A percentile compares a stretch with the other conserved stretches of the same genome.
phyloP scores from a whole-genome alignment of 2,888 invertebrate species.

The Palloptera scutellata region DNA sequence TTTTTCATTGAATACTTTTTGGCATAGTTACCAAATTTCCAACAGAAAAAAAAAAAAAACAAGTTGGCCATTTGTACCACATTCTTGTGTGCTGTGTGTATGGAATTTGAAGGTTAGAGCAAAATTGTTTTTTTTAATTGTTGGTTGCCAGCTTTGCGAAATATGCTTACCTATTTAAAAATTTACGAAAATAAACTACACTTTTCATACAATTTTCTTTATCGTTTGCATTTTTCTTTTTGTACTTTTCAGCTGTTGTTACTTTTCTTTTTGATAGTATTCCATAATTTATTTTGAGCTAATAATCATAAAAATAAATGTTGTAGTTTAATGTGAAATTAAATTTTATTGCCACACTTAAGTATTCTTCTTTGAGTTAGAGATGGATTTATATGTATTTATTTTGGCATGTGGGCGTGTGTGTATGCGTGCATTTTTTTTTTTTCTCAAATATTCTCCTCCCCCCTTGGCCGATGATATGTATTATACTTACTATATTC shows the following conservation, averaged over 20 bases:
- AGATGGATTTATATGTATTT: not conserved
- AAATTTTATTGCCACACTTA: constrained; percentile 1
- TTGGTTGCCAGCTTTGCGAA: constrained; percentile 23
- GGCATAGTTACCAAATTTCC: constrained; percentile 29
- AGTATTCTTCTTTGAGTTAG: no score
- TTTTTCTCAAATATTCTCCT: no score
- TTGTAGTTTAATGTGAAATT: constrained; percentile 3
- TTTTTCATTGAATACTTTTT: constrained; percentile 20
- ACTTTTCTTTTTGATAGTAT: not conserved
- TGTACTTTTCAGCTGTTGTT: not conserved
- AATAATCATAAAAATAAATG: not conserved
- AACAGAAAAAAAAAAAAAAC: not conserved
- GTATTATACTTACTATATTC: no score
- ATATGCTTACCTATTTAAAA: not conserved
- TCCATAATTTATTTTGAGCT: not conserved
- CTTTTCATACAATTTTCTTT: constrained; percentile 1
- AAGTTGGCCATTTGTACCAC: not conserved
- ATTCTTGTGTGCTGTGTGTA: constrained; percentile 6
- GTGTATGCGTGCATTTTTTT: not conserved
- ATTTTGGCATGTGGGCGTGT: no score
- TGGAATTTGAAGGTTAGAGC: no score
- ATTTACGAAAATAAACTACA: not conserved
- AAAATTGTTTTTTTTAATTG: constrained; percentile 25
- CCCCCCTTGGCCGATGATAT: no score
- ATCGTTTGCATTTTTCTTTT: constrained; percentile 3